Base-by-base conservation (phyloP, 2,797 vertebrate species). In the Macropodus opercularis region DNA sequence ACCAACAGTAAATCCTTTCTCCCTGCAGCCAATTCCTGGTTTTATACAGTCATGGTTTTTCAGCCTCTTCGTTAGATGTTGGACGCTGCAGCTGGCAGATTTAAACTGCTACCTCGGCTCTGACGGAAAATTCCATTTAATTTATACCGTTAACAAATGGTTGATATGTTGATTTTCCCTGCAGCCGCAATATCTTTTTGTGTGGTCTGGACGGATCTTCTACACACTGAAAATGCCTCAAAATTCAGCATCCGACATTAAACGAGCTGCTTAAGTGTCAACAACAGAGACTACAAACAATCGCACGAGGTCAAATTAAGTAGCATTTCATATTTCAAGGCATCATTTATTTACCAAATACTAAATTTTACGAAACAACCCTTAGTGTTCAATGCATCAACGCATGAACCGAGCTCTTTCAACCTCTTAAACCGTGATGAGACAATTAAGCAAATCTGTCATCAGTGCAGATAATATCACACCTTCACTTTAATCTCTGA, bases 1-100 rank as follows among this genome's bases (percentile, higher is more conserved):
- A 71, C 69, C 65, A 84, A 92, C 86, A 90, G 84, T 86, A 83
- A 87, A 87, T 85, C 77, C 85, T 81, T 86, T 90, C 70, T 86
- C 58, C 80, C 63, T 76, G 6, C 56, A 85, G 87, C 81, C 81
- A 83, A 72, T 69, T 78, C 48, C 62, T 81, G 70, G 49, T 81
- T 89, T 87, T 81, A 83, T 81, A 72, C 67, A 77, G 75, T 81
- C 78, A 79, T 69, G 84, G n/a, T 58, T 85, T 82, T 87, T 89
- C 81, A 84, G 69, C 81, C 76, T 60, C 81, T 84, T 79, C 69
- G 54, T 80, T 69, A 81, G 74, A 86, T 47, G 50, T 56, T 52
- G 26, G 43, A 69, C 69, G 80, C 50, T 71, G 71, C 68, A 76
- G 72, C 80, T 85, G 85, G 78, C 81, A 82, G 58, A 63, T 77